phyloP scores from a whole-genome alignment of 2,113 vertebrate genomes.

The Erythrocercus mccallii region DNA sequence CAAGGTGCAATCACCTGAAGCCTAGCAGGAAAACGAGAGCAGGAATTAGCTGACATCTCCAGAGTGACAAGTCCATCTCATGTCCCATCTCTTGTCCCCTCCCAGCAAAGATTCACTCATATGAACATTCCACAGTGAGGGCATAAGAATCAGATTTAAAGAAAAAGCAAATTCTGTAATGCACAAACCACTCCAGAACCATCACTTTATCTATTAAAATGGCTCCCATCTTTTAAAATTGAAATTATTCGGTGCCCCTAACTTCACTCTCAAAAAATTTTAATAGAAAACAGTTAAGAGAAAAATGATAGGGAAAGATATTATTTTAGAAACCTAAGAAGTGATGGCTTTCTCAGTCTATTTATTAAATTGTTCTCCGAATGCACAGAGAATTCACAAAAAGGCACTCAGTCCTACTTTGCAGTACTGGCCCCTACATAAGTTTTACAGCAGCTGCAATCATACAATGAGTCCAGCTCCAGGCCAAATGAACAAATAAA shows the following conservation, averaged over 20 bases:
- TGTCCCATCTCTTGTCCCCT: neutral
- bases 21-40: neutral
- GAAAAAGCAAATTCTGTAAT: neutral
- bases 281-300: conserved; percentile 24
- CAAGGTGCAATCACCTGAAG: neutral
- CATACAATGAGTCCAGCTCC: conserved; percentile 28
- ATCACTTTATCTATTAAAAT: neutral
- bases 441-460: conserved; percentile 50
- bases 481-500: conserved; percentile 56
- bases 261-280: conserved; percentile 4
- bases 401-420: neutral
- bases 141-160: neutral
- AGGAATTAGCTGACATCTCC: neutral
- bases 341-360: conserved; percentile 13
- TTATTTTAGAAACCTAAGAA: conserved; percentile 33
- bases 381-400: conserved; percentile 15
- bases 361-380: conserved; percentile 39
- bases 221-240: neutral
- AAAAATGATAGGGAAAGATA: conserved; percentile 15
- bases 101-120: neutral
- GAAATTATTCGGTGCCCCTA: conserved; percentile 15
- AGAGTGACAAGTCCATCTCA: neutral
- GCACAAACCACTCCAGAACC: neutral
- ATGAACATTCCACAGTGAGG: neutral
- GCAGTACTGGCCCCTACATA: neutral